phyloP scores from a whole-genome alignment of 2,888 invertebrate species.

The Rotaria socialis region DNA sequence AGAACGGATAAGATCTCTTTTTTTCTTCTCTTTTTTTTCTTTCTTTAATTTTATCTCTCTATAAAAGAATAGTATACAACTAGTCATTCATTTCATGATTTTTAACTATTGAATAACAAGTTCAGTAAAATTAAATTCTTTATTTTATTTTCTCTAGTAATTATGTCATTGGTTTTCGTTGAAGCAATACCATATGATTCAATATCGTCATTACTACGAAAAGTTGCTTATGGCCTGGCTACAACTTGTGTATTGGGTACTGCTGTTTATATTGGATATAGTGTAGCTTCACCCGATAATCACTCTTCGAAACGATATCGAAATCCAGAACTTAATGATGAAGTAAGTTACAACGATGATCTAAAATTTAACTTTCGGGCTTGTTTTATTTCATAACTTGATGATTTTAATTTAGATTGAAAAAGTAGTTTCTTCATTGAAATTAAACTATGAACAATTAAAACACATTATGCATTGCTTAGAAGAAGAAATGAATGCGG shows the following conservation, averaged over 20 bases:
- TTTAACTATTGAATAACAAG: too few species aligned
- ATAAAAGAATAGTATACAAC: too few species aligned
- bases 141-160: too few species aligned
- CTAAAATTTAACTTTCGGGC: too few species aligned
- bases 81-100: too few species aligned
- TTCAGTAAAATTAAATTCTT: too few species aligned
- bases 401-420: constrained; percentile 36
- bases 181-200: neutral
- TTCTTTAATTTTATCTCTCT: neutral
- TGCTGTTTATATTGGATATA: neutral
- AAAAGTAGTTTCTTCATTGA: constrained; percentile 40
- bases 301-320: neutral
- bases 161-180: neutral
- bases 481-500: constrained; percentile 61
- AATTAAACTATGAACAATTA: constrained; percentile 39
- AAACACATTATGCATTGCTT: constrained; percentile 38
- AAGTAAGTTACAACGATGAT: too few species aligned
- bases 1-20: neutral
- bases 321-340: neutral
- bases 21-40: too few species aligned
- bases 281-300: neutral
- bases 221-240: neutral
- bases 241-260: neutral
- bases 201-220: neutral
- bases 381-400: too few species aligned